These are phyloP conservation scores for Zosterops japonicus DNA, from an alignment of 2,113 vertebrate species.

Conservation along the genomic window DNA sequence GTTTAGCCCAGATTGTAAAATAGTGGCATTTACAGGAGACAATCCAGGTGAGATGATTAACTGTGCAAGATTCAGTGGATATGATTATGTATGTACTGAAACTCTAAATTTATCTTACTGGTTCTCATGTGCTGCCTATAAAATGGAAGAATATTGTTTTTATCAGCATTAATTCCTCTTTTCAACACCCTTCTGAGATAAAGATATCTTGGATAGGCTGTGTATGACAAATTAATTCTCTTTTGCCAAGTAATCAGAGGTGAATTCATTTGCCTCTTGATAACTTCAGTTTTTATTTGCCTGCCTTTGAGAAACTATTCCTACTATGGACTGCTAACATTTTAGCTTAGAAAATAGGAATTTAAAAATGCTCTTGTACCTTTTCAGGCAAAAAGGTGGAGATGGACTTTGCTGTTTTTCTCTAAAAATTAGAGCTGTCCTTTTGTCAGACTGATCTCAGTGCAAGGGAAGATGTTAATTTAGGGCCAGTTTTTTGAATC, in stretches of 20 bases:
- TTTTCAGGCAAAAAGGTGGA: neutral
- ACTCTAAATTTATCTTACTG: neutral
- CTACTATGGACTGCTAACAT: neutral
- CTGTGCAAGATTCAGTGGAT: neutral
- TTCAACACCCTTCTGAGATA: neutral
- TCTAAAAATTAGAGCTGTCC: neutral
- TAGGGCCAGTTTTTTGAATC: neutral
- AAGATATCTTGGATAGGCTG: neutral
- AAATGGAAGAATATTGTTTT: neutral
- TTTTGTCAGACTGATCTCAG: neutral
- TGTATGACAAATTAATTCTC: neutral
- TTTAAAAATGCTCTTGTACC: neutral
- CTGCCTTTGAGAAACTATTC: neutral
- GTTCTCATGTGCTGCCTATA: neutral
- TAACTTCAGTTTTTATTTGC: neutral
- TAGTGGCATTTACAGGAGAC: slow-evolving; percentile 93
- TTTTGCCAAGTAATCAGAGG: neutral
- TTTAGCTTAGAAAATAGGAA: neutral
- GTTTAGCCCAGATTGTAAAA: slow-evolving; percentile 81
- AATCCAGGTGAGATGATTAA: slow-evolving; percentile 86
- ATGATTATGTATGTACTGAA: neutral
- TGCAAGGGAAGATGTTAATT: neutral
- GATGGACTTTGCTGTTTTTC: neutral
- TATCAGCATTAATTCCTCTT: neutral
- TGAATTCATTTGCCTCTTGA: neutral